A percentile compares a stretch with the other conserved stretches of the same genome.
phyloP scores from a whole-genome alignment of 2,113 vertebrate genomes.

The Asarcornis scutulata region DNA sequence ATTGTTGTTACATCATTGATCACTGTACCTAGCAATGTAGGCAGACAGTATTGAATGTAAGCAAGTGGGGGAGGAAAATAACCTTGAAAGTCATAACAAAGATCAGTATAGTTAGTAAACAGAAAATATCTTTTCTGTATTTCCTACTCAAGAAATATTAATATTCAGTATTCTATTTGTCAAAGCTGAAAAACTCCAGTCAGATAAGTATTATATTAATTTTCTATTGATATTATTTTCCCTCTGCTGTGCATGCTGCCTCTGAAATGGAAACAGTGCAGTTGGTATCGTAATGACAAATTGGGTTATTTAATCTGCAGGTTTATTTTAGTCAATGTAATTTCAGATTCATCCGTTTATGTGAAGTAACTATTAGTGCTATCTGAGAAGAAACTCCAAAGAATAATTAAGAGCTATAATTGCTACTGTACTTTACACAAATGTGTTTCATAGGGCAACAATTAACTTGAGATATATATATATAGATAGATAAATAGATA shows the following conservation, averaged over 20 bases:
- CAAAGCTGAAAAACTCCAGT: neutral
- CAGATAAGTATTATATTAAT: neutral
- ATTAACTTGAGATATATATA: no score
- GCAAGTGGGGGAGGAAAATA: neutral
- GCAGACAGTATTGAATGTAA: neutral
- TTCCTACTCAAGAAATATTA: neutral
- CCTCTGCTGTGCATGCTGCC: neutral
- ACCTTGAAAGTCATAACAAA: neutral
- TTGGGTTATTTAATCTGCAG: neutral
- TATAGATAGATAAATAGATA: no score
- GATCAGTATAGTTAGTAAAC: neutral
- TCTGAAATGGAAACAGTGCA: neutral
- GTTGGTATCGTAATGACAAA: neutral
- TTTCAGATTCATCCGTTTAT: neutral
- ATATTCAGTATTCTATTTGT: neutral
- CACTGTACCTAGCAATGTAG: neutral
- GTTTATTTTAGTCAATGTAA: neutral
- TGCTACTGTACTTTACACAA: no score
- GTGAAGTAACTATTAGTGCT: neutral
- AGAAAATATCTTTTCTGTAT: neutral
- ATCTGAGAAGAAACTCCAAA: neutral
- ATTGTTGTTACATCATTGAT: accelerated
- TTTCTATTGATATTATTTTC: neutral
- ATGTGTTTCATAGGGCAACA: no score
- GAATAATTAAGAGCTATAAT: neutral